A percentile compares a stretch with the other conserved stretches of the same genome.
Conservation (phyloP, 2,888 invertebrate genomes). For the Phaedon cochleariae region DNA sequence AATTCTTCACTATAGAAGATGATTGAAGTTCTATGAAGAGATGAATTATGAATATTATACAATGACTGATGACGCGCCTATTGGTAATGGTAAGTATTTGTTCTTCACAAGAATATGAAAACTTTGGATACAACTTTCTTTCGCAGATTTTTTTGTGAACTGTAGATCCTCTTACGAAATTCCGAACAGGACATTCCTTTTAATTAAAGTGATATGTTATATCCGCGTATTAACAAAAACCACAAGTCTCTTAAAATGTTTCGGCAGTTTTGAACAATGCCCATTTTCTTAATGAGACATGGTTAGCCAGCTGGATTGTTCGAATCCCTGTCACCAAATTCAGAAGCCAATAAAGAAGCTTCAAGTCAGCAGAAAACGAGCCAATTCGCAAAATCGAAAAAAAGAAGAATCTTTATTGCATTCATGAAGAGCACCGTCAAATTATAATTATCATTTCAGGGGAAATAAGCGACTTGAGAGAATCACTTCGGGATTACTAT, state of each 20-base stretch:
- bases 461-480: too few species aligned
- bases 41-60: neutral
- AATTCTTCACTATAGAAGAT: neutral
- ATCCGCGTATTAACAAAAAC: constrained; percentile 18
- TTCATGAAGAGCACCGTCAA: too few species aligned
- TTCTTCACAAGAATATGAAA: too few species aligned
- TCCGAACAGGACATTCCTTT: constrained; percentile 1
- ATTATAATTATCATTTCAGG: too few species aligned
- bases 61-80: too few species aligned
- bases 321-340: neutral
- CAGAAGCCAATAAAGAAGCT: neutral
- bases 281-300: constrained; percentile 24
- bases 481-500: too few species aligned
- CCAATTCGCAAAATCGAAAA: neutral
- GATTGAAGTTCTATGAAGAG: neutral
- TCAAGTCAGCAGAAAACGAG: neutral
- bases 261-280: constrained; percentile 19
- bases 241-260: constrained; percentile 21
- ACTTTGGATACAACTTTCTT: neutral
- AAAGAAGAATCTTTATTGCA: too few species aligned
- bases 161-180: neutral
- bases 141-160: neutral
- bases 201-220: constrained; percentile 23
- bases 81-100: too few species aligned
- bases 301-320: constrained; percentile 18